Evolutionary conservation across 1,140 invertebrate genomes (phyloP), one percentile per base, ranked within the genome.

Genomic region (Oryctes rhinoceros): DNA sequence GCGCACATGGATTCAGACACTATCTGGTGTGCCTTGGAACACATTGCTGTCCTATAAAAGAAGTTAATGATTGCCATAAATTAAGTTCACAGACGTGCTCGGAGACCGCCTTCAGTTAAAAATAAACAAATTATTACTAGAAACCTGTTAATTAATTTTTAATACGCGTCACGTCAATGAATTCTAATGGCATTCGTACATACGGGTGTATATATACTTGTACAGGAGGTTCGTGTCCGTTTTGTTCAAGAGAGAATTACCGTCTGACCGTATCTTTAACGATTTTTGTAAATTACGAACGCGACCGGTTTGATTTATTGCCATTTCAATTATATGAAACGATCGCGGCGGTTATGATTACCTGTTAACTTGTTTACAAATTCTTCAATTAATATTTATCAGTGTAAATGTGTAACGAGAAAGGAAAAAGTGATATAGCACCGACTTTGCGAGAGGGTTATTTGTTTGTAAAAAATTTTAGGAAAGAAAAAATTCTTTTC

Each of bases 51-150:
- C 48, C 74, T 75, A 67, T 80, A 80, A 80, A 80, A 76, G 74
- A 80, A 59, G 48, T 80, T 80, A 80, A 80, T 80, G 79, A 80
- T 76, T 53, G 37, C 62, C 75, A 80, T 80, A 80, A 80, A 80
- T 80, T 76, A 35, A 62, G 53, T 76, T 47, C 79, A 77, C 49
- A 59, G 74, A 48, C 71, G 59, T 49, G 75, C 44, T 80, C 49
- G 44, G 30, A 39, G 74, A 80, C 79, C 71, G 79, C 79, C 79
- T 80, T 74, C 75, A 74, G 79, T 80, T 39, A 39, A 76, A 75
- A 80, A 80, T 80, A 75, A 80, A 80, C 74, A 76, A 76, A 76
- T 76, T 76, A 76, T 76, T 71, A 76, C 75, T 76, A 48, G 39
- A 76, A 76, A 76, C 75, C 47, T 76, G 75, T 76, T 76, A 76